A percentile compares a stretch with the other conserved stretches of the same genome.
Conservation (phyloP, 2,888 invertebrate species). For the Zootermopsis nevadensis region DNA sequence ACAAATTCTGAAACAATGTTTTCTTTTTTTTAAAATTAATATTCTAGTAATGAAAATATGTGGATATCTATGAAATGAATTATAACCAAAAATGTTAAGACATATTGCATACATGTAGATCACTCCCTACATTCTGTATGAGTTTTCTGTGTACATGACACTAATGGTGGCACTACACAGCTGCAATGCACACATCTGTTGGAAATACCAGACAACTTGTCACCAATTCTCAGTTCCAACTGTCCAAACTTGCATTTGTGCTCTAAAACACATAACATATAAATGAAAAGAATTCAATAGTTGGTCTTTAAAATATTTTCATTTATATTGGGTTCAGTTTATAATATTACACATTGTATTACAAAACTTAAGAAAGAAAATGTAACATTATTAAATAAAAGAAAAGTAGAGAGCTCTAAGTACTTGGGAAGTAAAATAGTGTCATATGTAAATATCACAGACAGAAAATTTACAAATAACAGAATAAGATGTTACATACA, state of each 20-base stretch:
- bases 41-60: constrained; percentile 1
- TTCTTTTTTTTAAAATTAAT: background rate
- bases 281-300: no score
- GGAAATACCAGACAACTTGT: background rate
- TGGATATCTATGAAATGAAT: background rate
- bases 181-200: constrained; percentile 1
- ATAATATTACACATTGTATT: no score
- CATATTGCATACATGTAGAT: background rate
- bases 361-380: no score
- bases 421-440: no score
- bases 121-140: background rate
- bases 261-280: background rate
- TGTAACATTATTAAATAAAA: no score
- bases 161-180: constrained; percentile 1
- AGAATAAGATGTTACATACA: no score
- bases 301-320: no score
- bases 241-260: constrained; percentile 20
- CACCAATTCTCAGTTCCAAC: background rate
- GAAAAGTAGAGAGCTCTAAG: no score
- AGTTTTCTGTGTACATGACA: background rate
- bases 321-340: no score
- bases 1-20: background rate
- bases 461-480: no score
- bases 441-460: no score
- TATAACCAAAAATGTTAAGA: background rate